A percentile compares a stretch with the other conserved stretches of the same genome.
Evolutionary conservation across 2,113 vertebrate species (phyloP).

Genomic region (Thunnus thynnus): DNA sequence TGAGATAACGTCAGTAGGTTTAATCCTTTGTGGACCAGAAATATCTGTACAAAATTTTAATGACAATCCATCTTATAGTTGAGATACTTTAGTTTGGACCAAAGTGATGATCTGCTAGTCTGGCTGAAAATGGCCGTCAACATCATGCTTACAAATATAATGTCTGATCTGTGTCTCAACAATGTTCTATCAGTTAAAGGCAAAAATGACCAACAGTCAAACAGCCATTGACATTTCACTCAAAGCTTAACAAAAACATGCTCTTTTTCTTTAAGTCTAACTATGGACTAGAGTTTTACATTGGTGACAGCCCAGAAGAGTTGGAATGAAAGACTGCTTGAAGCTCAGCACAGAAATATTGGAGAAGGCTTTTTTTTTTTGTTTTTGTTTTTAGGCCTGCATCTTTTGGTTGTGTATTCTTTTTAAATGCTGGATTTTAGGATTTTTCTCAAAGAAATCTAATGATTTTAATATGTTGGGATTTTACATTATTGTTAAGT

Average conservation of each 20-base stretch:
- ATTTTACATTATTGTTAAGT: neutral
- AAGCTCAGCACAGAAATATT: constrained; percentile 71
- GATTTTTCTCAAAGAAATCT: neutral
- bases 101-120: too few relatives aligned
- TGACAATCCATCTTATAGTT: too few relatives aligned
- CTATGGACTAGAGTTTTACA: constrained; percentile 59
- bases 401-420: constrained; percentile 70
- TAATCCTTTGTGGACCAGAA: too few relatives aligned
- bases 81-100: too few relatives aligned
- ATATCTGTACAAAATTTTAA: too few relatives aligned
- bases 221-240: constrained; percentile 73
- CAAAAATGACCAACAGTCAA: constrained; percentile 33
- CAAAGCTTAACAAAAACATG: constrained; percentile 89
- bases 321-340: constrained; percentile 65
- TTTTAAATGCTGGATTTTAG: constrained; percentile 65
- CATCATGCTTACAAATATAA: too few relatives aligned
- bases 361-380: constrained; percentile 66
- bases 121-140: too few relatives aligned
- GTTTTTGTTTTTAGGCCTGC: constrained; percentile 64
- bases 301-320: constrained; percentile 45
- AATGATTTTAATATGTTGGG: neutral
- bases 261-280: constrained; percentile 80
- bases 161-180: too few relatives aligned
- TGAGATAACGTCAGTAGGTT: too few relatives aligned
- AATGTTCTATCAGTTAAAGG: too few relatives aligned